These are phyloP conservation scores for Euzetes globulus DNA, from an alignment of 2,888 invertebrate species.

Conservation along the genomic window DNA sequence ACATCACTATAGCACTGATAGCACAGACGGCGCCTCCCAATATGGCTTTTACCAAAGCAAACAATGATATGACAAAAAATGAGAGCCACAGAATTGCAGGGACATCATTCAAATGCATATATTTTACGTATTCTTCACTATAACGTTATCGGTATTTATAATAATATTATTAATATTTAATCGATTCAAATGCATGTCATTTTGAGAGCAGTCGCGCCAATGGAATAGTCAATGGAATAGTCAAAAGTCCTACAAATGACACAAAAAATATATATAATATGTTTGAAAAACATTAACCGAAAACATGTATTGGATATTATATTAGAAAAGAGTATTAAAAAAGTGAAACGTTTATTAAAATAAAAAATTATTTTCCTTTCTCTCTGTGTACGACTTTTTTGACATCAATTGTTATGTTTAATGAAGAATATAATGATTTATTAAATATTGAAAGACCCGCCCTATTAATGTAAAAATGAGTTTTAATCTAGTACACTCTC, in stretches of 20 bases:
- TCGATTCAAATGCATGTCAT: slow-evolving; percentile 5
- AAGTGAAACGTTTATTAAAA: not conserved
- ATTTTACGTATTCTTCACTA: too few relatives aligned
- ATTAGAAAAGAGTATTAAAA: not conserved
- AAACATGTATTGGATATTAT: not conserved
- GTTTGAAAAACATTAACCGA: not conserved
- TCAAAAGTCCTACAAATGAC: not conserved
- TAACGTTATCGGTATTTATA: too few relatives aligned
- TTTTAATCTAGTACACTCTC: not conserved
- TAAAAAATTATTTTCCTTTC: not conserved
- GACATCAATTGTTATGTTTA: slow-evolving; percentile 4
- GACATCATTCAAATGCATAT: not conserved
- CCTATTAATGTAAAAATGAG: slow-evolving; percentile 11
- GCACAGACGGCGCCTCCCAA: not conserved
- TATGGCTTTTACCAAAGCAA: not conserved
- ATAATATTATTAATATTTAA: slow-evolving; percentile 10
- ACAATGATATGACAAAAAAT: not conserved
- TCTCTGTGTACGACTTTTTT: not conserved
- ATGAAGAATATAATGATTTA: slow-evolving; percentile 7
- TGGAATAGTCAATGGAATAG: not conserved
- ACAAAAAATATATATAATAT: not conserved
- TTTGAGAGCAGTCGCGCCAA: not conserved
- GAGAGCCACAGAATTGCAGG: not conserved
- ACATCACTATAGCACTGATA: not conserved
- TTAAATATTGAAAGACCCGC: not conserved